Evolutionary conservation across 2,888 invertebrate genomes (phyloP), one percentile per base, ranked within the genome.

Genomic region (Pseudococcus longispinus): DNA sequence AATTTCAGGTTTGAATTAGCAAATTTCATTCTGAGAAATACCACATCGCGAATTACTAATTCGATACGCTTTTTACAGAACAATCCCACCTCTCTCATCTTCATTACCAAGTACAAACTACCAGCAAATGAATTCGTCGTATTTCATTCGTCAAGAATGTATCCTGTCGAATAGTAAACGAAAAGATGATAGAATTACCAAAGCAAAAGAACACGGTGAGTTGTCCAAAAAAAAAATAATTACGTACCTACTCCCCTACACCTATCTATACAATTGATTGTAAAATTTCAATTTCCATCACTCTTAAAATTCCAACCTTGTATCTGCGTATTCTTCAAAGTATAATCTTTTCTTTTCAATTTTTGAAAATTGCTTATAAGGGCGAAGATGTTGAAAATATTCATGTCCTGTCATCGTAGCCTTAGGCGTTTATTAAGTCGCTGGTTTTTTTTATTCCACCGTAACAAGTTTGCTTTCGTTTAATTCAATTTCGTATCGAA

Each of bases 361-460:
- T 60, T 84, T 60, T 60, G 23, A 55, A 84, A 32, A 84, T 84
- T 60, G 84, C 51, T 51, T 29, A 80, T 42, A 42, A 80, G 42
- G 60, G 51, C 37, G 29, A 84, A 26, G 37, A 20, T 20, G 60
- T 84, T 32, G 8, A 55, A 84, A 84, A 84, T 84, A 84, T 84
- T 84, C 84, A 32, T 84, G 84, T 60, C 60, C 55, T 84, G 60
- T 55, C 60, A 84, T 84, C 84, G 26, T 37, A 84, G 55, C 84
- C 26, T 60, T n/a, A 60, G 84, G 84, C 84, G 60, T 84, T 84
- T 84, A 84, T 84, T 84, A 84, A 84, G 84, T 51, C 55, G 42
- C 23, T 32, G 74, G n/a, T 80, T 42, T 80, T 18, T 42, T 37
- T 37, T 37, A 8, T 37, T 37, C 37, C 37, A 80, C 20, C 70